Evolutionary conservation across 2,113 vertebrate species (phyloP).

Genomic region (Polyodon spathula): DNA sequence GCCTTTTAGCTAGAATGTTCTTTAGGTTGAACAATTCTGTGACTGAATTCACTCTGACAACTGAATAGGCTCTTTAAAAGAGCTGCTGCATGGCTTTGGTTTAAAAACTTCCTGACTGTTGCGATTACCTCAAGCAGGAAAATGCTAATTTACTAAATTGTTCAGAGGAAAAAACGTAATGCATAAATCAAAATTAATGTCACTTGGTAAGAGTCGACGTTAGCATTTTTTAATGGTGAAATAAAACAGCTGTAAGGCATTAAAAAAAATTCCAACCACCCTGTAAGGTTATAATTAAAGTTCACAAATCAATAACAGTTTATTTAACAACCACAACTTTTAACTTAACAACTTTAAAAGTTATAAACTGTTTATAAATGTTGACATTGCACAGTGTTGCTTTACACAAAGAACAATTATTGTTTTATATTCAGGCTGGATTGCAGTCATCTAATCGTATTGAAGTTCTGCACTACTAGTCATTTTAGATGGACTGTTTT

Average conservation of each 20-base stretch:
- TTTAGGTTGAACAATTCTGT: neutral
- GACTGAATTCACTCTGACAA: constrained; percentile 4
- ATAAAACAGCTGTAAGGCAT: constrained; percentile 5
- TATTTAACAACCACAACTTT: neutral
- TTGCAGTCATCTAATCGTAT: no score
- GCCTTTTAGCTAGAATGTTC: neutral
- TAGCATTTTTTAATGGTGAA: constrained; percentile 8
- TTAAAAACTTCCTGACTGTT: constrained; percentile 13
- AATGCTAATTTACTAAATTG: constrained; percentile 20
- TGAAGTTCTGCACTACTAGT: no score
- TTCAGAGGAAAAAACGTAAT: constrained; percentile 6
- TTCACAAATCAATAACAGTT: neutral
- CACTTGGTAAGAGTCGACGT: constrained; percentile 7
- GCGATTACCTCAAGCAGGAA: constrained; percentile 19
- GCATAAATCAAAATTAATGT: constrained; percentile 19
- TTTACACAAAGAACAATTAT: neutral
- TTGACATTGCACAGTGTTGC: neutral
- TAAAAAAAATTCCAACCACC: neutral
- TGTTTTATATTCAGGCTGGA: neutral
- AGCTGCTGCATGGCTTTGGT: constrained; percentile 8
- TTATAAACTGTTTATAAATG: neutral
- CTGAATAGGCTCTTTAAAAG: constrained; percentile 15
- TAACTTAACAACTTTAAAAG: neutral
- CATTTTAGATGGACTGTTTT: no score
- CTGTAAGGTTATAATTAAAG: neutral